Base-by-base conservation (phyloP, 2,797 vertebrate species). In the Morelia viridis region DNA sequence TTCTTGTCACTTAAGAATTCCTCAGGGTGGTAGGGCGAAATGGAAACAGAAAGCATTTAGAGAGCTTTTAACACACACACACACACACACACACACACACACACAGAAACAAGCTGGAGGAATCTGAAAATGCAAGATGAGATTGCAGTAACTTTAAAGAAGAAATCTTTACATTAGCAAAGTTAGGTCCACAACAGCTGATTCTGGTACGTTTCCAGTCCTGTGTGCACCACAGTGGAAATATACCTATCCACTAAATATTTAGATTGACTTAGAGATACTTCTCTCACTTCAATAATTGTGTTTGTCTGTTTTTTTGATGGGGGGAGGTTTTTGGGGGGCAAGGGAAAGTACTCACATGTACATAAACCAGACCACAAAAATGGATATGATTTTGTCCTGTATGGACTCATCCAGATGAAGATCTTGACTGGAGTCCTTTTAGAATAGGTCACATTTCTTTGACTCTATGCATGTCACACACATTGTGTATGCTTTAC, bases 1-100 rank as follows among this genome's bases (percentile, higher is more conserved):
- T 97, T 97, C 96, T 96, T 97, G 96, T 97, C 97, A 97, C 91
- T 97, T 96, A 97, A 93, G 95, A 96, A 97, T 97, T 97, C 96
- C 95, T 90, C 93, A 92, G 94, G 94, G 91, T 95, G 93, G 93
- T 94, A 87, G 92, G 95, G 94, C 86, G 92, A 97, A 95, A 96
- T 96, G 95, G 96, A 92, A 94, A 96, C 89, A 93, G 92, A 94
- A 96, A 95, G 93, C 91, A 93, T 96, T 96, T 95, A 93, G 65
- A 96, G 92, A 95, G 94, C 84, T 96, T 96, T 96, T 96, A 95
- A 97, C 93, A 91, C 5, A 2, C 91, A 90, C 4, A 1, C 4
- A 2, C 91, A 90, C 4, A 1, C 92, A 93, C 88, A 90, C 86
- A 0, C n/a, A n/a, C n/a, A 97, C 93, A 91, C 5, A 2, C 91